Evolutionary conservation across 2,113 vertebrate species (phyloP).

Genomic region (Capreolus pygargus): DNA sequence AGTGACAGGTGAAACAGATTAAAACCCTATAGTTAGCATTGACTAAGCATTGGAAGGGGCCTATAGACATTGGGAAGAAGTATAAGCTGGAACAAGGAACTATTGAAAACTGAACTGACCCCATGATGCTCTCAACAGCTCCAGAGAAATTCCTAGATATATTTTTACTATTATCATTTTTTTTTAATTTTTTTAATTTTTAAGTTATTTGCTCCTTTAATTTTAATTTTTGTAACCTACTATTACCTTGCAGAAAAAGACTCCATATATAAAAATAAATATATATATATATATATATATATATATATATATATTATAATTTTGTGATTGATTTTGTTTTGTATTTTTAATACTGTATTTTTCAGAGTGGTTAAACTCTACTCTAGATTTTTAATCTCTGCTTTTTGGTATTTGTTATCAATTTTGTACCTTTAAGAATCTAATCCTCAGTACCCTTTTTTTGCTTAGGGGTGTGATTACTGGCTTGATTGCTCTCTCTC

Average conservation of each 20-base stretch:
- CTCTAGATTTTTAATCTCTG: background rate
- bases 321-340: background rate
- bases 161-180: background rate
- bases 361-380: background rate
- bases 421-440: background rate
- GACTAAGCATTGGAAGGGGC: background rate
- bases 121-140: background rate
- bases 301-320: background rate
- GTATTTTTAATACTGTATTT: background rate
- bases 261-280: background rate
- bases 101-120: background rate
- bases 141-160: background rate
- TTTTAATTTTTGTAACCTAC: background rate
- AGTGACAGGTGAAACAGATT: background rate
- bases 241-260: background rate
- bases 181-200: background rate
- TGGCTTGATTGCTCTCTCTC: background rate
- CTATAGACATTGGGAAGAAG: background rate
- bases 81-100: background rate
- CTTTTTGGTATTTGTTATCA: background rate
- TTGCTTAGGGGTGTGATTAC: background rate
- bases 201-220: background rate
- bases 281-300: background rate
- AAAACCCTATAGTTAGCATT: background rate
- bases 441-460: background rate